These are phyloP conservation scores for Acanthococcus lagerstroemiae DNA, from an alignment of 2,888 invertebrate species.

Conservation along the genomic window DNA sequence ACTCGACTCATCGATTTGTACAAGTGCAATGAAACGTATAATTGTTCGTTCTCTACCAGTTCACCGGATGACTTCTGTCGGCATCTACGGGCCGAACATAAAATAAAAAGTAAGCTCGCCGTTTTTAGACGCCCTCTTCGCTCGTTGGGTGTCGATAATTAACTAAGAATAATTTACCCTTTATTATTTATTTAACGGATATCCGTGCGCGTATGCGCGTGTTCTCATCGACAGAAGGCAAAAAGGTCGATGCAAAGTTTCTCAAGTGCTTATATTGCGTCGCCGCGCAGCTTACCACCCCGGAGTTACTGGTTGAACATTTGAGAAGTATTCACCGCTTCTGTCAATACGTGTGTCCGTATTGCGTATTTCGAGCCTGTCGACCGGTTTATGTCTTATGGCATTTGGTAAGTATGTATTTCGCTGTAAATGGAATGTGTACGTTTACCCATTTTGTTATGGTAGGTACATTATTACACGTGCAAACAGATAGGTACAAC, in stretches of 20 bases:
- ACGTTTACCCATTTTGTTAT: no score
- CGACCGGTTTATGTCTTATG: slow-evolving; percentile 15
- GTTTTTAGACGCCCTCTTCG: no score
- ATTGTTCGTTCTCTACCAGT: not conserved
- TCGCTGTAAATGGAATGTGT: no score
- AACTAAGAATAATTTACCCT: no score
- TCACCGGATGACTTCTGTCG: not conserved
- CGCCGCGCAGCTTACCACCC: not conserved
- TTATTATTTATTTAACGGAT: no score
- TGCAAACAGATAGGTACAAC: no score
- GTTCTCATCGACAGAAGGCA: no score
- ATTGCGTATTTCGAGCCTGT: slow-evolving; percentile 11
- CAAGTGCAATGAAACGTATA: not conserved
- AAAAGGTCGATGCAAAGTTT: not conserved
- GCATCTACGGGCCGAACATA: not conserved
- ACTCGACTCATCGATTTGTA: not conserved
- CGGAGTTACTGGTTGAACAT: slow-evolving; percentile 12
- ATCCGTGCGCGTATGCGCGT: no score
- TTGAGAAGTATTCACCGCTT: not conserved
- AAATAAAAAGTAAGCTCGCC: not conserved
- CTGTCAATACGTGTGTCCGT: slow-evolving; percentile 13
- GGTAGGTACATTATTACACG: no score
- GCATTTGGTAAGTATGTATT: slow-evolving; percentile 14
- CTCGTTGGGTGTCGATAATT: no score
- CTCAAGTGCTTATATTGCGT: slow-evolving; percentile 12